These are phyloP conservation scores for Arrhopalites spinosus DNA, from an alignment of 2,888 invertebrate genomes.

Conservation along the genomic window DNA sequence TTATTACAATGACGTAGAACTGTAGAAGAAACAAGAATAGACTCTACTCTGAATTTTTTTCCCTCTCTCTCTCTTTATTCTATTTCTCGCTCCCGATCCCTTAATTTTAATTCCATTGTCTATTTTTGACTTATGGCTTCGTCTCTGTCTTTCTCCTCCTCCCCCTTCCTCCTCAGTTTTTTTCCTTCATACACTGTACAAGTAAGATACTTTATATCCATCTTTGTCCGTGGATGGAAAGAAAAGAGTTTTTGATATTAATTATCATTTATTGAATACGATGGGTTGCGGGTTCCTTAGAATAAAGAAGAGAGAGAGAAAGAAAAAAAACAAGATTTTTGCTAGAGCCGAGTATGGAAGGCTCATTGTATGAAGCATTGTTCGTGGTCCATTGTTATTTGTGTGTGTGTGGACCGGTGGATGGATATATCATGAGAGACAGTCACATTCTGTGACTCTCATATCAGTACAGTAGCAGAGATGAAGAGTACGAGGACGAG, in stretches of 20 bases:
- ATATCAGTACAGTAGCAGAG: conserved; percentile 4
- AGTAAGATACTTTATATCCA: neutral
- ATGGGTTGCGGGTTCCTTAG: neutral
- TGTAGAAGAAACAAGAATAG: neutral
- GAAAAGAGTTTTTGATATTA: conserved; percentile 20
- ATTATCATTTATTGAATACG: conserved; percentile 35
- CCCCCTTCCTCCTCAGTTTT: neutral
- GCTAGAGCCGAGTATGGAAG: too few species aligned
- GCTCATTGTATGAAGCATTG: too few species aligned
- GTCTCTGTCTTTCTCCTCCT: neutral
- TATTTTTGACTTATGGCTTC: conserved; percentile 43
- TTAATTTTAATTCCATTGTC: conserved; percentile 53
- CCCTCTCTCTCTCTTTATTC: conserved; percentile 44
- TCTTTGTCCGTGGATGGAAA: neutral
- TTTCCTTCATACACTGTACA: neutral
- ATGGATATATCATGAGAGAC: too few species aligned
- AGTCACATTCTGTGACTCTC: too few species aligned
- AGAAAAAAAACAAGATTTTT: too few species aligned
- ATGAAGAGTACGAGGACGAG: neutral
- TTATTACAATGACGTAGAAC: neutral
- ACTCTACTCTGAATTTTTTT: neutral
- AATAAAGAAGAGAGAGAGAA: neutral
- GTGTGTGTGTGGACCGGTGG: neutral
- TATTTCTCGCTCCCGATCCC: conserved; percentile 47
- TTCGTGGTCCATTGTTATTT: too few species aligned